phyloP scores from a whole-genome alignment of 2,113 vertebrate species.

The Brachionichthys hirsutus region DNA sequence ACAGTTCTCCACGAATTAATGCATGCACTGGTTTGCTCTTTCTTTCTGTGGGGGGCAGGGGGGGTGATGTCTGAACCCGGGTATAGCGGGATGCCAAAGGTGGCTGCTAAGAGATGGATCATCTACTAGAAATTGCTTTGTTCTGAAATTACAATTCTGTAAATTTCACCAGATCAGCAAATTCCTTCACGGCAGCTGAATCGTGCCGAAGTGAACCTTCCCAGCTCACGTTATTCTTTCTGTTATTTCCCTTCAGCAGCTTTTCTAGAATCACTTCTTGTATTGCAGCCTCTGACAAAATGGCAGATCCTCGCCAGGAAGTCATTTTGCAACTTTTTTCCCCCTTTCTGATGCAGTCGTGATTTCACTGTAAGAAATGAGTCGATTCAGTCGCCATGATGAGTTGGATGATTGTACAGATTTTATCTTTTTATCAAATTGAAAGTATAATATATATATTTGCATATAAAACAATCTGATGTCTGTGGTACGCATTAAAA shows the following conservation, averaged over 20 bases:
- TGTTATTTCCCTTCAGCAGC: constrained; percentile 12
- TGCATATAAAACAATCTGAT: constrained; percentile 66
- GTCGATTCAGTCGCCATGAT: no score
- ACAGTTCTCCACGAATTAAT: constrained; percentile 4
- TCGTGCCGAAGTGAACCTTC: constrained; percentile 45
- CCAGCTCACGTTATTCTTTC: constrained; percentile 17
- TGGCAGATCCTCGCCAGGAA: constrained; percentile 28
- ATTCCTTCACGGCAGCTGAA: not conserved
- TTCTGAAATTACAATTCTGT: not conserved
- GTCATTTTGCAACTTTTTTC: constrained; percentile 31
- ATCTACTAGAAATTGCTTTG: constrained; percentile 1
- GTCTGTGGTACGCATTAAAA: constrained; percentile 77
- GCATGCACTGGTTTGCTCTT: constrained; percentile 16
- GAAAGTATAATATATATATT: constrained; percentile 83
- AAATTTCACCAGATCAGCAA: not conserved
- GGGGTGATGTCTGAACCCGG: constrained; percentile 2
- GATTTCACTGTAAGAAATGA: constrained; percentile 48
- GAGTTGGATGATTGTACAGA: constrained; percentile 66
- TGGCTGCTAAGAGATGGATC: constrained; percentile 8
- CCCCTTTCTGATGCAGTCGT: constrained; percentile 36
- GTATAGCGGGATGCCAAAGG: constrained; percentile 16
- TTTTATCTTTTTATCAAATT: constrained; percentile 69
- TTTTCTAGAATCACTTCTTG: constrained; percentile 30
- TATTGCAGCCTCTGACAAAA: not conserved
- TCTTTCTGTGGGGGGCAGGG: not conserved